These are phyloP conservation scores for Epinephelus moara DNA, from an alignment of 2,113 vertebrate genomes.

Conservation along the genomic window DNA sequence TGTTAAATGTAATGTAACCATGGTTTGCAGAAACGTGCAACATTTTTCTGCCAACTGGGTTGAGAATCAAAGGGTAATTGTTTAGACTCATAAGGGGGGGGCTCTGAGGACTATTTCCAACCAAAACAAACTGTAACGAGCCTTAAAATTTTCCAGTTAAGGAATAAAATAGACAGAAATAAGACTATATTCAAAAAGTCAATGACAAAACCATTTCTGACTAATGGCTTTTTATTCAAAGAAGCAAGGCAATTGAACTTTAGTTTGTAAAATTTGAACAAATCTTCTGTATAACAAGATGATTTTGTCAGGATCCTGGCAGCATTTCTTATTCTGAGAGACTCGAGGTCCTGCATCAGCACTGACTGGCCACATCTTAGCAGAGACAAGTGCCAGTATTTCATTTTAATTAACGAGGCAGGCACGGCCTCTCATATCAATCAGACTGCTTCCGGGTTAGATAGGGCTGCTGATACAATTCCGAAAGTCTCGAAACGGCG, in stretches of 20 bases:
- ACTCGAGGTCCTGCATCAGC: conserved; percentile 20
- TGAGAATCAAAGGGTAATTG: no score
- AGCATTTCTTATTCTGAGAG: conserved; percentile 9
- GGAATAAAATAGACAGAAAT: conserved; percentile 5
- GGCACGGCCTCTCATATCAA: conserved; percentile 37
- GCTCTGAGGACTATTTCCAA: neutral
- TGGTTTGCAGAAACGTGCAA: no score
- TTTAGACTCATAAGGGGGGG: no score
- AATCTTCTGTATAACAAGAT: conserved; percentile 10
- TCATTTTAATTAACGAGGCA: conserved; percentile 33
- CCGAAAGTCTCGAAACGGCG: neutral
- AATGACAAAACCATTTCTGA: neutral
- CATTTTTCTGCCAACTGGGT: no score
- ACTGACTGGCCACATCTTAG: neutral
- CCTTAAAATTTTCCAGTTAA: neutral
- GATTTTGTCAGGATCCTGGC: conserved; percentile 39
- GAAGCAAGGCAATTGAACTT: neutral
- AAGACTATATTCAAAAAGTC: neutral
- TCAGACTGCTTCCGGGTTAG: conserved; percentile 25
- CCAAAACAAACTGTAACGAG: neutral
- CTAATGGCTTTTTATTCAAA: conserved; percentile 3
- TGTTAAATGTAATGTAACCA: no score
- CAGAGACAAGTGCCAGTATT: neutral
- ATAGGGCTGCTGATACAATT: neutral
- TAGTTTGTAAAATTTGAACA: conserved; percentile 11